These are phyloP conservation scores for Tinea pellionella DNA, from an alignment of 2,888 invertebrate species.

Conservation along the genomic window DNA sequence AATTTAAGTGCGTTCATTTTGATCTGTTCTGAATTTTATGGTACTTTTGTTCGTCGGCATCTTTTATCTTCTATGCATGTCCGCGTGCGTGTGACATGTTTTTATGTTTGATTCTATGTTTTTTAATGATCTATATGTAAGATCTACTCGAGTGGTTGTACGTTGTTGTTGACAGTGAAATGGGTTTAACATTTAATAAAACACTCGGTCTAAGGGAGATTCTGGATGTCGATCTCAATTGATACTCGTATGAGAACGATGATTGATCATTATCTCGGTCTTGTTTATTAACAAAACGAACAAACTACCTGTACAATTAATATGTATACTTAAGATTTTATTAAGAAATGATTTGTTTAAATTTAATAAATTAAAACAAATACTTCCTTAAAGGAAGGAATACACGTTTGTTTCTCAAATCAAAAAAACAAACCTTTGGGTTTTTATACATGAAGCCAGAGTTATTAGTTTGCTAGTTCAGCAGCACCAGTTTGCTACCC, in stretches of 20 bases:
- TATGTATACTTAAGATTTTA: no score
- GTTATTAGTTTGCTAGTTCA: no score
- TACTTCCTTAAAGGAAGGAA: no score
- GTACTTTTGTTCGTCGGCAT: slow-evolving; percentile 27
- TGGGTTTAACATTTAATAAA: slow-evolving; percentile 66
- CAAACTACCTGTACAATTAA: no score
- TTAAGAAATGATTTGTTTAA: no score
- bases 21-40: slow-evolving; percentile 48
- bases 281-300: not conserved
- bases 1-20: slow-evolving; percentile 57
- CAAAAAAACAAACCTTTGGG: no score
- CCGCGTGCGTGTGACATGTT: slow-evolving; percentile 33
- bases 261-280: not conserved
- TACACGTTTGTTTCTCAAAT: no score
- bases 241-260: not conserved
- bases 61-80: slow-evolving; percentile 45
- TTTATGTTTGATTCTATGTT: slow-evolving; percentile 33
- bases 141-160: slow-evolving; percentile 22
- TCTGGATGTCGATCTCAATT: slow-evolving; percentile 4
- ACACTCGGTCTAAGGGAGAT: slow-evolving; percentile 30
- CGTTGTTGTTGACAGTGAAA: slow-evolving; percentile 65
- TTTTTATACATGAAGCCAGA: no score
- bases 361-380: no score
- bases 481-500: no score
- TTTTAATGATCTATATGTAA: slow-evolving; percentile 28